Evolutionary conservation across 2,888 invertebrate genomes (phyloP).

Genomic region (Girardia tigrina): DNA sequence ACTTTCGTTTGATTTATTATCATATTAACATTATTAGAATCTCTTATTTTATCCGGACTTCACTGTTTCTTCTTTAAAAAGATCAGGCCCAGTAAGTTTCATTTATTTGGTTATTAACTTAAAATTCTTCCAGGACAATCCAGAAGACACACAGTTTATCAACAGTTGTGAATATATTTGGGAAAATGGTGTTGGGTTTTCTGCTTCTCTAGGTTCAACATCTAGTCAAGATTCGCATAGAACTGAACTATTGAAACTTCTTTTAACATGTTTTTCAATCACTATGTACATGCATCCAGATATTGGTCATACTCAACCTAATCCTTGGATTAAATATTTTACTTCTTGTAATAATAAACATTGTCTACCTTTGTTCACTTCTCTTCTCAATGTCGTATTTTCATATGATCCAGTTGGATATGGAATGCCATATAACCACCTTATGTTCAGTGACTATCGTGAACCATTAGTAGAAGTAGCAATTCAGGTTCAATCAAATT

Average conservation of each 20-base stretch:
- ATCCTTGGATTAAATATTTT: conserved; percentile 59
- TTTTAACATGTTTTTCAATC: conserved; percentile 89
- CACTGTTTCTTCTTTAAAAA: conserved; percentile 62
- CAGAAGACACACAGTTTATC: conserved; percentile 80
- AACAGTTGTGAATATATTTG: conserved; percentile 99
- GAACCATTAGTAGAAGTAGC: conserved; percentile 86
- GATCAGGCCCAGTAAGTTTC: conserved; percentile 59
- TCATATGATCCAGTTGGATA: conserved; percentile 96
- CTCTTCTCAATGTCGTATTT: conserved; percentile 83
- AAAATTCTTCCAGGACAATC: conserved; percentile 52
- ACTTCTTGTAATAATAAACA: conserved; percentile 61
- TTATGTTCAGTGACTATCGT: conserved; percentile 76
- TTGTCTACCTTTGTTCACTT: conserved; percentile 91
- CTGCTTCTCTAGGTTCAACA: conserved; percentile 69
- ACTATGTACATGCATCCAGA: conserved; percentile 62
- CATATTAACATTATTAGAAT: conserved; percentile 59
- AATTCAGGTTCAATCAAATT: conserved; percentile 73
- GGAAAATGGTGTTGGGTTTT: conserved; percentile 97
- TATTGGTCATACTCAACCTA: conserved; percentile 50
- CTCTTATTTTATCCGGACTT: conserved; percentile 95
- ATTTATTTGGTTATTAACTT: too few relatives aligned
- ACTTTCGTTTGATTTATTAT: background rate
- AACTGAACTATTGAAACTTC: conserved; percentile 74
- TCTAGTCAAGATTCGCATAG: conserved; percentile 70
- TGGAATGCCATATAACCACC: conserved; percentile 87